Evolutionary conservation across 2,113 vertebrate species (phyloP), one percentile per base, ranked within the genome.

Genomic region (Phocoena sinus): DNA sequence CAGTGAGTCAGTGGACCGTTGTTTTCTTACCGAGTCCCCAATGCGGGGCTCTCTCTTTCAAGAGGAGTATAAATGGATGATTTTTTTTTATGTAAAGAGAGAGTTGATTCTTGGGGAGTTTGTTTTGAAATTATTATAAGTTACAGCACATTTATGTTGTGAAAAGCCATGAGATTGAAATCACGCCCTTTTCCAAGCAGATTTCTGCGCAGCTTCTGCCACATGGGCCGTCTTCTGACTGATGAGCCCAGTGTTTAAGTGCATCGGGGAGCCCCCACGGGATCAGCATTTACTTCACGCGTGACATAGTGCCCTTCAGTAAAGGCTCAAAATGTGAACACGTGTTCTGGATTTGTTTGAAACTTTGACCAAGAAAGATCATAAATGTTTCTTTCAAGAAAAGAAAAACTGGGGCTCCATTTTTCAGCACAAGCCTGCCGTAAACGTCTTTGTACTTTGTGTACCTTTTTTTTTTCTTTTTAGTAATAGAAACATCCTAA

Each of bases 351-450:
- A 97, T 98, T 96, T 98, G 97, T 98, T 98, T 98, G 95, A 97
- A 98, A 94, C 10, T 98, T 97, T 98, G 95, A 98, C 92, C 96
- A 96, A 91, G 96, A 98, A 96, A 96, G 97, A 97, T 84, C 88
- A 97, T 97, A 97, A 98, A 98, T 97, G 71, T 97, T 98, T 98
- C 97, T 98, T 98, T 98, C 90, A 98, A 98, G 95, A 96, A 98
- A 98, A 92, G 41, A 47, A 50, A 50, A 50, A 50, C 14, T 4
- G 76, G 31, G 31, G 38, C 28, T 56, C 26, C 36, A 13, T 3
- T 36, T 36, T 38, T 28, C 11, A 33, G 41, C 28, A 36, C 9
- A 25, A 58, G 60, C 11, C n/a, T 50, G 77, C 56, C 36, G 1
- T 33, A 5, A 10, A 44, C 28, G 7, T 74, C 58, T 90, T n/a